Evolutionary conservation across 2,113 vertebrate species (phyloP).

Genomic region (Vulpes vulpes): DNA sequence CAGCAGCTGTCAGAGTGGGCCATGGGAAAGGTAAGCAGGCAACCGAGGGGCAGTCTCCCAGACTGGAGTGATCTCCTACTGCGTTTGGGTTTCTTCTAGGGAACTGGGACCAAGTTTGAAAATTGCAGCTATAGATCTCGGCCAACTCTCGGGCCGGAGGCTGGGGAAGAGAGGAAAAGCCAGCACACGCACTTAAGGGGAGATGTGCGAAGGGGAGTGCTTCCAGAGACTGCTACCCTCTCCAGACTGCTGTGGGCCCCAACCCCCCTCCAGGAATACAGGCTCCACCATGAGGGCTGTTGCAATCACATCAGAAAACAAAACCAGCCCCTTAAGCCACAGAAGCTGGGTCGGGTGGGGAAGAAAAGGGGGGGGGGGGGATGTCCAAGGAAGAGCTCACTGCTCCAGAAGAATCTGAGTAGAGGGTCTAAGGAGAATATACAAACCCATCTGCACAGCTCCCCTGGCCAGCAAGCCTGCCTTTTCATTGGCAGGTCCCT

Average conservation of each 20-base stretch:
- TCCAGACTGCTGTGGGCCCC: not conserved
- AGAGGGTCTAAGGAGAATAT: not conserved
- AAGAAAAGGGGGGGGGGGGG: not conserved
- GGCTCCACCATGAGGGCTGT: not conserved
- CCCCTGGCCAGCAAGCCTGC: not conserved
- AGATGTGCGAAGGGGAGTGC: not conserved
- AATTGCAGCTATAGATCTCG: slow-evolving; percentile 57
- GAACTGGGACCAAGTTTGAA: slow-evolving; percentile 59
- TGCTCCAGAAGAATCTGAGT: not conserved
- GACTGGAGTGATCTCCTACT: not conserved
- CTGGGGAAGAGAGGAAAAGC: not conserved
- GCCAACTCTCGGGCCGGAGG: not conserved
- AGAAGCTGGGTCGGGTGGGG: not conserved
- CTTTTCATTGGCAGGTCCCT: not conserved
- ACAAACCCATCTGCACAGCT: not conserved
- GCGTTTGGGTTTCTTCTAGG: slow-evolving; percentile 77
- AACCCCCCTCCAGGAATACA: too few species aligned
- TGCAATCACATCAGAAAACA: not conserved
- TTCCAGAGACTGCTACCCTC: not conserved
- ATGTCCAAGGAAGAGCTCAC: not conserved
- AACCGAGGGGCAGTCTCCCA: not conserved
- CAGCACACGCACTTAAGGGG: not conserved
- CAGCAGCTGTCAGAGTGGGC: not conserved
- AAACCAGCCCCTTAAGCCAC: not conserved
- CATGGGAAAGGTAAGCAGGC: not conserved